Base-by-base conservation (phyloP, 2,888 invertebrate genomes). In the Cryptophagus acutangulus region DNA sequence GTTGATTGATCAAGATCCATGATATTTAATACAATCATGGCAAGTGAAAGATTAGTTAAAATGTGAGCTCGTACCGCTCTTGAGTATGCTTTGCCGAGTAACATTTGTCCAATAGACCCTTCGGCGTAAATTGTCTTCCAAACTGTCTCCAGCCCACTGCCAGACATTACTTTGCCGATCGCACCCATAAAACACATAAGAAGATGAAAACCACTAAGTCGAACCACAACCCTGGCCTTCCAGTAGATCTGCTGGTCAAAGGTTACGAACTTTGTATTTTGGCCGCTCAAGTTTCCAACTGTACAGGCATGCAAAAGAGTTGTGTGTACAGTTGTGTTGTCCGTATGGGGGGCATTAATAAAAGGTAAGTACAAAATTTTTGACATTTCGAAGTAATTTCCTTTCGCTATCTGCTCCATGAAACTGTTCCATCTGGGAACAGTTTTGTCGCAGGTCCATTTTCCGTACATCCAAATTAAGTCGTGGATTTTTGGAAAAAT, bases 291-390 rank as follows among this genome's bases (percentile, higher is more conserved):
- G 24, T 20, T 20, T n/a, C 24, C 24, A 20, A 20, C 24, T 20
- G 6, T n/a, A n/a, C 24, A 20, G 24, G 33, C 33, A n/a, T n/a
- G 15, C 1, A 20, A 9, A 6, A 66, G 49, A 45, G 58, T 43
- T 24, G 63, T 61, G 26, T 48, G 54, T 26, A 64, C 49, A 16
- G 61, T 64, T 38, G 57, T 43, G 31, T 46, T 56, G 41, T 65
- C 47, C 43, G 49, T 56, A 17, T 63, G 56, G 33, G 59, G 61
- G 33, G 55, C 48, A 46, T 63, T 49, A 29, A 66, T 60, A 38
- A 66, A 67, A 29, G 60, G 66, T 25, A 62, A 43, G 52, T 46
- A 60, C 30, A 45, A 36, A 43, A 65, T 42, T 33, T 52, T 39
- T 38, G 58, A 55, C 9, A 12, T 49, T 48, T 53, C 40, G 50